Conservation (phyloP, 2,888 invertebrate genomes). For the Rhagophthalmus giganteus region DNA sequence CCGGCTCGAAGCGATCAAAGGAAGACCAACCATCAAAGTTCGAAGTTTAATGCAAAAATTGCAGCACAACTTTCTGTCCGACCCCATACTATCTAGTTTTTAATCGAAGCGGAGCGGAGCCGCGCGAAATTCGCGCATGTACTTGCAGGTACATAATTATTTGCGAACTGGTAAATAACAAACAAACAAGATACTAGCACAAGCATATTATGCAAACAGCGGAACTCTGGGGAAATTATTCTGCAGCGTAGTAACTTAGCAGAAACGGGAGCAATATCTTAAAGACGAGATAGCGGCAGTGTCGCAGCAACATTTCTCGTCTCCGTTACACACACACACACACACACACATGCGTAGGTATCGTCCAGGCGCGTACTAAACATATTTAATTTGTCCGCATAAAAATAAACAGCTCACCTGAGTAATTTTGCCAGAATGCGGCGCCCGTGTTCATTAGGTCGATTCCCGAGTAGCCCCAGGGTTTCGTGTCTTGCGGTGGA, state of each 20-base stretch:
- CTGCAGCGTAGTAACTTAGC: slow-evolving; percentile 44
- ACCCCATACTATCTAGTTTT: too few relatives aligned
- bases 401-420: slow-evolving; percentile 66
- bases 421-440: slow-evolving; percentile 91
- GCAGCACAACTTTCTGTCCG: too few relatives aligned
- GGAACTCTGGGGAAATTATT: slow-evolving; percentile 55
- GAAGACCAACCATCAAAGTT: too few relatives aligned
- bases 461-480: slow-evolving; percentile 71
- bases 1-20: too few relatives aligned
- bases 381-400: too few relatives aligned
- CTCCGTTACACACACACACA: slow-evolving; percentile 36
- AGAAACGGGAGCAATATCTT: slow-evolving; percentile 42
- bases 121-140: slow-evolving; percentile 8
- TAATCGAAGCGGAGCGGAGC: neutral
- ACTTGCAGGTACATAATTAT: slow-evolving; percentile 27
- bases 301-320: slow-evolving; percentile 44
- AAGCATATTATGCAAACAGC: slow-evolving; percentile 56
- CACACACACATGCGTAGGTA: slow-evolving; percentile 30
- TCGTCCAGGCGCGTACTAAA: too few relatives aligned
- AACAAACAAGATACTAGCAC: slow-evolving; percentile 39
- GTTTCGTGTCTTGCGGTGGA: slow-evolving; percentile 61
- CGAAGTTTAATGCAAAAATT: too few relatives aligned
- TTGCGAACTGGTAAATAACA: slow-evolving; percentile 30
- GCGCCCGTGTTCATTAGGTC: slow-evolving; percentile 85
- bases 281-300: slow-evolving; percentile 35